phyloP scores from a whole-genome alignment of 2,113 vertebrate genomes.

The Edolisoma coerulescens region DNA sequence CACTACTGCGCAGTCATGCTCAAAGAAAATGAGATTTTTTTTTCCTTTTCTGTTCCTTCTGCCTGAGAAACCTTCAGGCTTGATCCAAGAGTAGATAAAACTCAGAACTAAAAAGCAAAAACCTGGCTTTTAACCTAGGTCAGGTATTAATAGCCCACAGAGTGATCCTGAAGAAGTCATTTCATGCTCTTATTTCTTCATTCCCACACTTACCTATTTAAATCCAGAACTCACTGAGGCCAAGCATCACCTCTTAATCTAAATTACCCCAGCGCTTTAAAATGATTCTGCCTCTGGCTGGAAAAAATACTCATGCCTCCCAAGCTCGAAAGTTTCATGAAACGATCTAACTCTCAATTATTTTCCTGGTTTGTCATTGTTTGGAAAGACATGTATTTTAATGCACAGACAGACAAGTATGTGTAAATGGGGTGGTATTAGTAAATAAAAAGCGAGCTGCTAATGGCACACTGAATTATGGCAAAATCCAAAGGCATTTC shows the following conservation, averaged over 20 bases:
- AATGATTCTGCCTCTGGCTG: background rate
- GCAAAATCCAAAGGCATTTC: background rate
- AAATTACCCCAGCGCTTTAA: background rate
- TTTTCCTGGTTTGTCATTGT: background rate
- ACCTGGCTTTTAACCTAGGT: background rate
- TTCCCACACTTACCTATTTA: conserved; percentile 2
- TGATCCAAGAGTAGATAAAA: conserved; percentile 2
- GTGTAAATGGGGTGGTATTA: background rate
- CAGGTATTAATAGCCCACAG: background rate
- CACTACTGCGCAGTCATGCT: background rate
- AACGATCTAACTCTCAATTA: background rate
- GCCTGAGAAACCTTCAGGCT: background rate
- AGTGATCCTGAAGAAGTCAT: background rate
- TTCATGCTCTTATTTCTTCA: background rate
- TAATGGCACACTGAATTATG: background rate
- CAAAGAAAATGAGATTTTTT: background rate
- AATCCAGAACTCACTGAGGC: background rate
- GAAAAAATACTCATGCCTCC: background rate
- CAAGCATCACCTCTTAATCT: background rate
- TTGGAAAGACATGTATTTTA: background rate
- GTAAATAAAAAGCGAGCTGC: background rate
- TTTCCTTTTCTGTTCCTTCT: background rate
- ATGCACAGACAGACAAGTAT: background rate
- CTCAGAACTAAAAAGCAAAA: background rate
- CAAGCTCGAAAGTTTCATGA: background rate